These are phyloP conservation scores for Metacarcinus magister DNA, from an alignment of 2,888 invertebrate species.

Conservation along the genomic window DNA sequence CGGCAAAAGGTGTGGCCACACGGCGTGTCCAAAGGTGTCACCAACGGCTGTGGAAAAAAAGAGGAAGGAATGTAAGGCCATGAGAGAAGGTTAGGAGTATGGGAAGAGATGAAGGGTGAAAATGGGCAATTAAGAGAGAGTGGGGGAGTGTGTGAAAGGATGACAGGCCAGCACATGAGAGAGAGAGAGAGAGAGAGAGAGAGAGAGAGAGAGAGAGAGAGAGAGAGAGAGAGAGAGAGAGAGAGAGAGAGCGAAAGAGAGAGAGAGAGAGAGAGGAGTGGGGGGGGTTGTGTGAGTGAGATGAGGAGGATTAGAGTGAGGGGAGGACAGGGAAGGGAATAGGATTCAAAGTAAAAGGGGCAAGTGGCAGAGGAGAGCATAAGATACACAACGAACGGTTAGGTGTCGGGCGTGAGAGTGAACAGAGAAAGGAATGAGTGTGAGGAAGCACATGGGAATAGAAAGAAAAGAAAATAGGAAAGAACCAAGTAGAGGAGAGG, in stretches of 20 bases:
- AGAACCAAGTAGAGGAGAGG: neutral
- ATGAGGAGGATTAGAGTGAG: neutral
- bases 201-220: neutral
- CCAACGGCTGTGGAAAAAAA: conserved; percentile 84
- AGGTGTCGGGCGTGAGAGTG: neutral
- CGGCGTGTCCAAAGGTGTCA: conserved; percentile 85
- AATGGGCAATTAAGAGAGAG: no score
- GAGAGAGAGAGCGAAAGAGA: conserved; percentile 58
- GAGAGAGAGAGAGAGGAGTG: conserved; percentile 41
- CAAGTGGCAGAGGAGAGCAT: neutral
- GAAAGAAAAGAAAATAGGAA: neutral
- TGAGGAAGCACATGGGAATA: neutral
- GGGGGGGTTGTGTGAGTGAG: neutral
- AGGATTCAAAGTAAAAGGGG: neutral
- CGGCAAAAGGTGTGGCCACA: conserved; percentile 86
- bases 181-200: no score
- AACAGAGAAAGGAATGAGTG: neutral
- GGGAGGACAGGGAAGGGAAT: no score
- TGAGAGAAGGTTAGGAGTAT: neutral
- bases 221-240: neutral
- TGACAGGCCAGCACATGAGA: no score
- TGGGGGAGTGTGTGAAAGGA: neutral
- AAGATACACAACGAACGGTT: neutral
- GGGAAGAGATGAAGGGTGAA: no score
- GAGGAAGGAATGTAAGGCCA: neutral